Evolutionary conservation across 2,888 invertebrate species (phyloP).

Genomic region (Eristalinus sepulchralis): DNA sequence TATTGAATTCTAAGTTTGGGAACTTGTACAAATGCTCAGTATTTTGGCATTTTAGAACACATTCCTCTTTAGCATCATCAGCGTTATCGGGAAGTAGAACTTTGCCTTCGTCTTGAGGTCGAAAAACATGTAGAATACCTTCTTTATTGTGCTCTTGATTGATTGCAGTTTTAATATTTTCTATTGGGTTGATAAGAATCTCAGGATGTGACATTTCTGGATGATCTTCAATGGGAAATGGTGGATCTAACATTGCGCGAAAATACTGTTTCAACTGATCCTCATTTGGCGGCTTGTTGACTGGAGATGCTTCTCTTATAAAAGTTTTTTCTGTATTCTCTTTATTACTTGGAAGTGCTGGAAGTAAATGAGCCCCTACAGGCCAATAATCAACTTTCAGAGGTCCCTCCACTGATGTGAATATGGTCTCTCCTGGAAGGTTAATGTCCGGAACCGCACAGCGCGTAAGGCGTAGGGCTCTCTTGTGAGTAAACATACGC

Average conservation of each 20-base stretch:
- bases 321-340: not conserved
- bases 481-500: not conserved
- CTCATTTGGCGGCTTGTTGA: not conserved
- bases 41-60: constrained; percentile 42
- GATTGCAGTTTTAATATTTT: constrained; percentile 28
- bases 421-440: constrained; percentile 15
- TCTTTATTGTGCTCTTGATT: not conserved
- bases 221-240: not conserved
- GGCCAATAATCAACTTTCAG: not conserved
- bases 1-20: constrained; percentile 10
- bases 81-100: not conserved
- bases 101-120: not conserved
- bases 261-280: not conserved
- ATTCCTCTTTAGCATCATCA: not conserved
- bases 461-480: not conserved
- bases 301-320: not conserved
- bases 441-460: constrained; percentile 25
- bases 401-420: not conserved
- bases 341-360: no score
- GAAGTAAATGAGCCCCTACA: not conserved
- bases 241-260: not conserved
- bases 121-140: constrained; percentile 38
- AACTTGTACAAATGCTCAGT: constrained; percentile 21
- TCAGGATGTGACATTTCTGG: not conserved
- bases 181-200: constrained; percentile 33